Base-by-base conservation (phyloP, 2,888 invertebrate genomes). In the Boloria euphrosyne region DNA sequence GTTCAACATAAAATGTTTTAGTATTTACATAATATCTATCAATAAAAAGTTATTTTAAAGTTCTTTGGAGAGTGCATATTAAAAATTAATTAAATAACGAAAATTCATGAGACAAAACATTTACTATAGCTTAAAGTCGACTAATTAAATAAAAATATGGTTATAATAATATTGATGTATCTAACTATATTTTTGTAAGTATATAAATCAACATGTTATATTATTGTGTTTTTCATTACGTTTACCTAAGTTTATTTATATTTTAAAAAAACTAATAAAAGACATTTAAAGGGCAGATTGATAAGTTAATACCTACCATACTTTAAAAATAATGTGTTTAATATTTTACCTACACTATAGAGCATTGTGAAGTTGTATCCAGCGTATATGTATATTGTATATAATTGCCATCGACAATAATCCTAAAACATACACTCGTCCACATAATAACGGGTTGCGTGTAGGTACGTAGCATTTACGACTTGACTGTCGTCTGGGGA, bases 401-500 rank as follows among this genome's bases (percentile, higher is more conserved):
- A 58, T 58, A 59, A 59, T 59, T 63, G 27, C 51, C 57, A 57
- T 61, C 60, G 50, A 62, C 52, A 62, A 60, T 62, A 63, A 57
- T 43, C 47, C 46, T 61, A 53, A 66, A 68, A 68, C 52, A 52
- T 53, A 47, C 38, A 49, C 60, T 43, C 47, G 53, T 31, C 53
- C 63, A 60, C 54, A 67, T 68, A 70, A 65, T 65, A 62, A 58
- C 43, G 49, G 55, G 55, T 68, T 51, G 79, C 76, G 71, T 75
- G 72, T 74, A 77, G 76, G 78, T 79, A 80, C 74, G 74, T 75
- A 75, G 73, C 81, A 77, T 80, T 82, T 80, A 81, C 77, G 75
- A 76, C 75, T 71, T 68, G 73, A 90, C 87, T 84, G 82, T 85
- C 86, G 83, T 82, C 82, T 81, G 77, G 92, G 90, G 92, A 85